Base-by-base conservation (phyloP, 2,888 invertebrate species). In the Parnassius apollo region DNA sequence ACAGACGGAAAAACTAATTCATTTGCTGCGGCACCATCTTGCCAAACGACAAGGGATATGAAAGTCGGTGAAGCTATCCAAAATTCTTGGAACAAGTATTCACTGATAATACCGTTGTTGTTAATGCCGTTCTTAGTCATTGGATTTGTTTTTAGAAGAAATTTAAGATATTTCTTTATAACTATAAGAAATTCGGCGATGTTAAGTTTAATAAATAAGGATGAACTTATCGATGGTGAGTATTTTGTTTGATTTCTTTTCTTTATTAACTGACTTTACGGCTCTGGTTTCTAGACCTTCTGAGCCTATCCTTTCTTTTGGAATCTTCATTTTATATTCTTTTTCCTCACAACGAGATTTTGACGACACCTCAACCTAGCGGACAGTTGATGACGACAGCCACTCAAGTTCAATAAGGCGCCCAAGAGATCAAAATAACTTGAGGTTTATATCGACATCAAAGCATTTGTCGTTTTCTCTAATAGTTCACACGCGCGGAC, bases 131-230 rank as follows among this genome's bases (percentile, higher is more conserved):
- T 72, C 0, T 22, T 82, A 11, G 63, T 71, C 0, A 50, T 83
- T 0, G 49, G 71, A 0, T 88, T 72, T 57, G 2, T 81, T 0
- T 86, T 81, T 10, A 83, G 92, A 58, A 93, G 93, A 66, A 93
- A 93, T 65, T 90, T 94, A 73, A 91, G 91, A 69, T 94, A 94
- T 71, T 94, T 93, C 68, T 89, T 87, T 52, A 92, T 94, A 9
- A 92, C 92, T 0, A 72, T 94, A 22, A 94, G 93, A 71, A 93
- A 94, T 65, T 93, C 93, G 0, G 91, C 94, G 0, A 78, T 93
- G 66, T 65, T 94, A 60, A 93, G 93, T 42, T 76, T 93, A 61
- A 91, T 93, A 9, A 87, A 88, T n/a, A 91, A 93, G 51, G 85
- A 91, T 9, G 79, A 82, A 7, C 66, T 65, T 2, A 63, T 73